Base-by-base conservation (phyloP, 2,888 invertebrate species). In the Brachyopa scutellaris region DNA sequence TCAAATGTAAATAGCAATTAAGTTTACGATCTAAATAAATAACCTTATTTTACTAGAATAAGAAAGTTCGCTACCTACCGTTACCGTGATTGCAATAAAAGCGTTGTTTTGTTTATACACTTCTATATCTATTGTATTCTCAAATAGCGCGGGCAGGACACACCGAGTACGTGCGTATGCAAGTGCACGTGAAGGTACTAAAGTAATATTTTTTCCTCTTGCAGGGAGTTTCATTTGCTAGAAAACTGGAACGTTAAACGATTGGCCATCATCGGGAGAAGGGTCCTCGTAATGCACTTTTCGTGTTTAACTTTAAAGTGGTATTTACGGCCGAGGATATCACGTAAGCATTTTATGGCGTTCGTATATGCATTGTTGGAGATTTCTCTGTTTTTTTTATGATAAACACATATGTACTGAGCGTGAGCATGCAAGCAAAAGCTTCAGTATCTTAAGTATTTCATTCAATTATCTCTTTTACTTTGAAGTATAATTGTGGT, bases 301-400 rank as follows among this genome's bases (percentile, higher is more conserved):
- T 82, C 76, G 40, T 82, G 82, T 82, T 77, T 26, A 61, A 76
- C 36, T 82, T 82, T 77, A 76, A 82, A 82, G 77, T 82, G 77
- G 62, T 77, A 77, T 82, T 82, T 82, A 82, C 82, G 70, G 72
- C 76, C 82, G 64, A 77, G 59, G 59, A 66, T 72, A 77, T 72
- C 82, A 82, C 76, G 82, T 77, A 76, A 82, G 77, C 77, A 82
- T 70, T 82, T 82, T 76, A 82, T 72, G 70, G n/a, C n/a, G 70
- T 61, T 76, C 77, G n/a, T n/a, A 40, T 61, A 82, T 82, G 77
- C 76, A 82, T 77, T 45, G 73, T 38, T 1, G 6, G 49, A 66
- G 59, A 42, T 23, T 29, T 57, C 29, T 19, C 36, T 17, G 13
- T 36, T 51, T 72, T 66, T 23, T 59, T 38, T 53, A 33, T 70